Base-by-base conservation (phyloP, 2,888 invertebrate species). In the Thymelicus acteon region DNA sequence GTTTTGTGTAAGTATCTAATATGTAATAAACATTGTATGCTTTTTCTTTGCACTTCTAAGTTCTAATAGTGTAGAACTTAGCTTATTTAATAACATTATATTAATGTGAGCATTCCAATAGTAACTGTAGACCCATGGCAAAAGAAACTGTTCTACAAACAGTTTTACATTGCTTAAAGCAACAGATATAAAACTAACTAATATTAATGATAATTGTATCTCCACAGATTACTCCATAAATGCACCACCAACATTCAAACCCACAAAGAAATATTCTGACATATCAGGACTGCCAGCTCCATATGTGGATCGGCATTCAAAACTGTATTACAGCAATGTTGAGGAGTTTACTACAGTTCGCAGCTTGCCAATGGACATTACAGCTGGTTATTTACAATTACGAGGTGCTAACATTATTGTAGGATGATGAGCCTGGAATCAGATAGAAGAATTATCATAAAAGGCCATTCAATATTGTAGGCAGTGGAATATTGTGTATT, bases 211-310 rank as follows among this genome's bases (percentile, higher is more conserved):
- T 7, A 15, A 15, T 24, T 47, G 65, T 73, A 71, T 84, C 81
- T 74, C 90, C 91, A 31, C 91, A 97, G 97, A 98, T 93, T 97
- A 97, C 80, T 96, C 96, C 37, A 96, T 98, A 75, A 98, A 98
- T 89, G 98, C 98, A 39, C 98, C 98, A 12, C 98, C 98, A 52
- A 97, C 98, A 49, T 97, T 98, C 83, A 96, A 96, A 83, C 98
- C 98, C 6, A 96, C 97, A 0, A 98, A 98, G 83, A 98, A 98
- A 81, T 98, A 98, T 87, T 98, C 98, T 0, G 98, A 98, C 84
- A 96, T 98, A 74, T 98, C 98, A 68, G 98, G 98, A 0, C 88
- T 98, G 47, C 96, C 96, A 58, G 97, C 98, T 37, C 96, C 96
- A 13, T 99, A 98, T 82, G 97, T 97, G 76, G 98, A 98, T 91